These are phyloP conservation scores for Zeugodacus cucurbitae DNA, from an alignment of 1,140 invertebrate species.

Conservation along the genomic window DNA sequence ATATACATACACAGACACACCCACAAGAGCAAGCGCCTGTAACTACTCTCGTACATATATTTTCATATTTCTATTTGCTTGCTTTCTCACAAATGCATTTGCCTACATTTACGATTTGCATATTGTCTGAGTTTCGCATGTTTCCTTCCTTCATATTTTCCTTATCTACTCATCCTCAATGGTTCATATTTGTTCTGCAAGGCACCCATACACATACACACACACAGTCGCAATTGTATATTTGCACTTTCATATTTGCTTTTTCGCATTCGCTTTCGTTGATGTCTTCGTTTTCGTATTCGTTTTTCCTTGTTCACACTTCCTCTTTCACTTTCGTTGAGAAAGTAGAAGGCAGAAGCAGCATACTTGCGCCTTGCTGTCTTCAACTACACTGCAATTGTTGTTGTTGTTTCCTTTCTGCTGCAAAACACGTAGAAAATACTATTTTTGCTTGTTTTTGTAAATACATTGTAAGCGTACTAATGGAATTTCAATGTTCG, in stretches of 20 bases:
- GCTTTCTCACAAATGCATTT: not conserved
- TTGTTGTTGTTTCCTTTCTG: too few relatives aligned
- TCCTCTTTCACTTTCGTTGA: slow-evolving; percentile 3
- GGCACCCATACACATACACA: not conserved
- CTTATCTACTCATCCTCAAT: not conserved
- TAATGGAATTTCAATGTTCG: slow-evolving; percentile 45
- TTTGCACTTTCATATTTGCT: not conserved
- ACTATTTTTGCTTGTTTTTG: not conserved
- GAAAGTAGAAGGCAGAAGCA: not conserved
- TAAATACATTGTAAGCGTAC: not conserved
- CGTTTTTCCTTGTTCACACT: not conserved
- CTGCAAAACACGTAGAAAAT: too few relatives aligned
- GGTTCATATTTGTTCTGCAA: not conserved
- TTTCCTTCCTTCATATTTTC: not conserved
- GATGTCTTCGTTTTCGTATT: not conserved
- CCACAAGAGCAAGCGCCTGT: not conserved
- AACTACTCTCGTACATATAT: not conserved
- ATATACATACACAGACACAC: not conserved
- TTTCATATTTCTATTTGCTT: not conserved
- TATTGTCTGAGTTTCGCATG: not conserved
- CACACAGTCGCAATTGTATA: too few relatives aligned
- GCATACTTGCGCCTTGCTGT: not conserved
- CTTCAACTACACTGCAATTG: not conserved
- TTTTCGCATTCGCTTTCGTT: not conserved
- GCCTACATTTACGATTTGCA: not conserved